phyloP scores from a whole-genome alignment of 1,140 invertebrate species.

The Archegozetes longisetosus region DNA sequence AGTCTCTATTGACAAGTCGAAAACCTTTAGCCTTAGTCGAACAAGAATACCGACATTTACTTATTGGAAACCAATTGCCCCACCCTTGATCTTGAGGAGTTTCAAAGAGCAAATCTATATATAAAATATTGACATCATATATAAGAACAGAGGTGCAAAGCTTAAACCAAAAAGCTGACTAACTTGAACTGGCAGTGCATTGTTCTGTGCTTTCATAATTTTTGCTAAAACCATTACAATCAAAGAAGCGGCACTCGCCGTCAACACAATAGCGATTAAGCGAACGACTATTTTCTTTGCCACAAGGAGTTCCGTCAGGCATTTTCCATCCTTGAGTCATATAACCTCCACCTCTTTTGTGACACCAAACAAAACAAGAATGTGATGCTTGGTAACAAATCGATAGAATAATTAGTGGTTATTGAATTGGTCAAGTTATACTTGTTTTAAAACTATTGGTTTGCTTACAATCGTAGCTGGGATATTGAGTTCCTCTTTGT shows the following conservation, averaged over 20 bases:
- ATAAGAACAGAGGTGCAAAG: background rate
- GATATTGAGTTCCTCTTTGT: slow-evolving; percentile 20
- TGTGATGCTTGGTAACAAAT: slow-evolving; percentile 17
- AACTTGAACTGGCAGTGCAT: background rate
- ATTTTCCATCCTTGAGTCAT: slow-evolving; percentile 24
- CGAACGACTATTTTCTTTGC: background rate
- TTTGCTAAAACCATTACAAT: slow-evolving; percentile 9
- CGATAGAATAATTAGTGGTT: background rate
- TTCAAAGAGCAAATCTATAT: background rate
- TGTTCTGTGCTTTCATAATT: background rate
- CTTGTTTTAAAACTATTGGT: background rate
- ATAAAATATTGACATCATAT: background rate
- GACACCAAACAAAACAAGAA: slow-evolving; percentile 23
- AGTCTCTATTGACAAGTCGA: slow-evolving; percentile 21
- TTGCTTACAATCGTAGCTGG: slow-evolving; percentile 22
- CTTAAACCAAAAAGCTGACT: background rate
- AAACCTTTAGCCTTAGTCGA: slow-evolving; percentile 19
- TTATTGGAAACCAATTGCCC: slow-evolving; percentile 19
- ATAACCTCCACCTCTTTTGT: slow-evolving; percentile 22
- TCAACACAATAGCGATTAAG: slow-evolving; percentile 20
- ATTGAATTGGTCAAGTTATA: background rate
- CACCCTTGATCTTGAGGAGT: background rate
- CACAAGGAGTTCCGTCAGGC: slow-evolving; percentile 23
- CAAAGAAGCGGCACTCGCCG: slow-evolving; percentile 20
- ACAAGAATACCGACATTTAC: slow-evolving; percentile 20